These are phyloP conservation scores for Dolichopus griseipennis DNA, from an alignment of 2,888 invertebrate species.

Conservation along the genomic window DNA sequence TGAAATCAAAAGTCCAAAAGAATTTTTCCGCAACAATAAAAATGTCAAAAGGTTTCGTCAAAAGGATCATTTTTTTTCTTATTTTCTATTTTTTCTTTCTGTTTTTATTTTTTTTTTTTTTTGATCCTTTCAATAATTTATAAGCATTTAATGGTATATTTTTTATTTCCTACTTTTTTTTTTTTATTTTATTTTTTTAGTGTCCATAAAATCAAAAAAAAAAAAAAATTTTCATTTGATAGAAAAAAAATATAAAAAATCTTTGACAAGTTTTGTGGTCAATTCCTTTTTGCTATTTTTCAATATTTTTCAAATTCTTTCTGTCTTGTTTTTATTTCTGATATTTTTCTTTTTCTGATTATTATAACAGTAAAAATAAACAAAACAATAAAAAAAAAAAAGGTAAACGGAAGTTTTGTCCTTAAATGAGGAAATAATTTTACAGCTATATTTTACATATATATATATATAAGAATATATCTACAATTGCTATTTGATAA, in stretches of 20 bases:
- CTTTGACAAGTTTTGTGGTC: slow-evolving; percentile 6
- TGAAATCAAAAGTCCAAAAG: background rate
- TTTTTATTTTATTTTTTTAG: background rate
- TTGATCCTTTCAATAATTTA: background rate
- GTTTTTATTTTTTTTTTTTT: background rate
- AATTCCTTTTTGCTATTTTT: background rate
- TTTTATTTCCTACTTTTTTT: background rate
- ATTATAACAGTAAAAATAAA: background rate
- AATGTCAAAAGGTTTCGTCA: slow-evolving; percentile 6
- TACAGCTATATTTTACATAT: no score
- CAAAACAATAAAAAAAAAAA: no score
- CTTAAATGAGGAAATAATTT: no score
- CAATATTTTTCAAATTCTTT: background rate
- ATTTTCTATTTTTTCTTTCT: no score
- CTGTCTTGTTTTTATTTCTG: background rate
- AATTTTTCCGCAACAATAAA: slow-evolving; percentile 6
- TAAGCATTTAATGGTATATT: background rate
- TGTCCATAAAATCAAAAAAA: no score
- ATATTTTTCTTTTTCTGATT: background rate
- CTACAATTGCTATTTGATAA: no score
- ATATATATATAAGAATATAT: no score
- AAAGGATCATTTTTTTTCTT: background rate
- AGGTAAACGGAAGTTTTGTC: no score
- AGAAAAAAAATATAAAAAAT: background rate
- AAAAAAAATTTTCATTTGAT: no score